Evolutionary conservation across 2,888 invertebrate species (phyloP), one percentile per base, ranked within the genome.

Genomic region (Phyllotreta striolata): DNA sequence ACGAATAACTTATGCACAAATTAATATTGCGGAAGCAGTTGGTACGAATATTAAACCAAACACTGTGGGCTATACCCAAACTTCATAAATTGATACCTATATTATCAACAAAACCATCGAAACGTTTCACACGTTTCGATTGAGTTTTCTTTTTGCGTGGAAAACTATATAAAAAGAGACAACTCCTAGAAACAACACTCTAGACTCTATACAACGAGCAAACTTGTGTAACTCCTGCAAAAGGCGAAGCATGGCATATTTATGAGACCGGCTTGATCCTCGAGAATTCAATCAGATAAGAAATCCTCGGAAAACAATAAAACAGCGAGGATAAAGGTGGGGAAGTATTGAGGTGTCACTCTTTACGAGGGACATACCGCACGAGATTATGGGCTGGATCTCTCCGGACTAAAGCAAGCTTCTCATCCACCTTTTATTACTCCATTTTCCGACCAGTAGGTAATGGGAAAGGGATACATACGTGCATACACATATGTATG

Each of bases 291-390:
- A 79, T 79, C 79, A 78, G 78, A 72, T 73, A 69, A 68, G 71
- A 74, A 77, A 78, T 78, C 79, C 77, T 77, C 71, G 72, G 74
- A 73, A 74, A 72, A 74, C 76, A 76, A 74, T 77, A 76, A 75
- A 75, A 73, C 73, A 73, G 70, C 74, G 66, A 74, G 62, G 59
- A 74, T 74, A 74, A 24, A 74, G 69, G 66, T 61, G 67, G 56
- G 56, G 73, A 72, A 72, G 71, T 72, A 70, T 67, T 63, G 68
- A 69, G 72, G 73, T 70, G 73, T 69, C 68, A 69, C 69, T 73
- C 69, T 74, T 74, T 75, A 74, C 72, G 75, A 73, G 62, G 63
- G 72, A 70, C 69, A 70, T 67, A 69, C 70, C 67, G 68, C 54
- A 66, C 63, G 62, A 65, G 71, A 68, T 71, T 70, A 70, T 73